phyloP scores from a whole-genome alignment of 2,888 invertebrate genomes.

The Drosophila leonis region DNA sequence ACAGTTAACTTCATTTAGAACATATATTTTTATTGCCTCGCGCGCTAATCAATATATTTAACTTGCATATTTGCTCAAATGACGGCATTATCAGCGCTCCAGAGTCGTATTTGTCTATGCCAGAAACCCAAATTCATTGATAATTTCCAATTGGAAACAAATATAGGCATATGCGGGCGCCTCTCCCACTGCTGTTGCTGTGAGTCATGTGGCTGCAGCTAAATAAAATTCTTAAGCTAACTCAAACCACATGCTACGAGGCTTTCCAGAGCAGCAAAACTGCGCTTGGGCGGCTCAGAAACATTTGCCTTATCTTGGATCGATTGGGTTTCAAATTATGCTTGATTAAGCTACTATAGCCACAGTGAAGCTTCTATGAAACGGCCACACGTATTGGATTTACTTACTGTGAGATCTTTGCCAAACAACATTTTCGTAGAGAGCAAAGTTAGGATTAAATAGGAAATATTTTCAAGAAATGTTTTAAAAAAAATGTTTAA shows the following conservation, averaged over 20 bases:
- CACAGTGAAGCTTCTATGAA: background rate
- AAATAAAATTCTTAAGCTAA: constrained; percentile 3
- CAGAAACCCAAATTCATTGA: constrained; percentile 17
- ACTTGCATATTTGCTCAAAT: constrained; percentile 43
- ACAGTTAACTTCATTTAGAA: constrained; percentile 42
- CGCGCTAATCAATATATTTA: constrained; percentile 48
- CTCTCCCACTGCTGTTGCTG: background rate
- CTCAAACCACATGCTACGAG: background rate
- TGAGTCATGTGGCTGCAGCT: constrained; percentile 11
- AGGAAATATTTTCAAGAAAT: background rate
- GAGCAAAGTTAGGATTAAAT: background rate
- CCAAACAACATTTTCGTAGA: background rate
- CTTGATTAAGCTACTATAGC: background rate
- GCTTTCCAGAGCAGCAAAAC: background rate
- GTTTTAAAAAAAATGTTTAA: too few species aligned
- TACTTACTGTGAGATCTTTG: too few species aligned
- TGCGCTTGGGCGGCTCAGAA: too few species aligned
- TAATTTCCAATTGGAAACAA: constrained; percentile 30
- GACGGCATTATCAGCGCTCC: constrained; percentile 55
- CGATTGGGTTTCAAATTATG: too few species aligned
- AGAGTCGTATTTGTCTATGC: constrained; percentile 1
- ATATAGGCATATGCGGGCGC: constrained; percentile 14
- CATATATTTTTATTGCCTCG: constrained; percentile 24
- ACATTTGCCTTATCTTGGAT: background rate
- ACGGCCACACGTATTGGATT: too few species aligned